Evolutionary conservation across 2,113 vertebrate genomes (phyloP), one percentile per base, ranked within the genome.

Genomic region (Percopsis transmontana): DNA sequence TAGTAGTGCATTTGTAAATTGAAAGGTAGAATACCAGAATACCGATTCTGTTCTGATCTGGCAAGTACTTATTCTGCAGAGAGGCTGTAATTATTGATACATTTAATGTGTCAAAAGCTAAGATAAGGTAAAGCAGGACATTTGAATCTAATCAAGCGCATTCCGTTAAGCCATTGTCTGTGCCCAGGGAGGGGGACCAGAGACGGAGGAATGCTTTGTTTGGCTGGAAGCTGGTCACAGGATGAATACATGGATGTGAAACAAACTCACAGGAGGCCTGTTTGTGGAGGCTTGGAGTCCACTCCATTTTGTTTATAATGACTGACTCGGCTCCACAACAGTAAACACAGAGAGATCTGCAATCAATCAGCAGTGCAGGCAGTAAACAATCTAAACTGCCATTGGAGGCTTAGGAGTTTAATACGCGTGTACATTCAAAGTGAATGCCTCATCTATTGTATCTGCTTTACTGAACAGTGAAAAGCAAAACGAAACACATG

Each of bases 331-430:
- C 72, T 68, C 64, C 12, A 54, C 81, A 72, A 39, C 70, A 67
- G 39, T 82, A 83, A 84, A 82, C 67, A 76, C 14, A 12, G 57
- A 38, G 40, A 65, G 58, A 73, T 52, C 80, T 82, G 80, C 79
- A 79, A 74, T 83, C 72, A 79, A 50, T 84, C 76, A 55, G 18
- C 65, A 56, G 66, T 51, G 51, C 9, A 52, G 66, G 62, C 47
- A 50, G 70, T 77, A 82, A 77, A 85, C 70, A 73, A 33, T 70
- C 14, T 42, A 44, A 79, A 74, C 45, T 63, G 51, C 73, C 72
- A 67, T 48, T 58, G 65, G 56, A 72, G 42, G 41, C 50, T 58
- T 51, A 56, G 61, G 47, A 57, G 54, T 21, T 45, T 14, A 64
- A 18, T 76, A 57, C 42, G 14, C 27, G 38, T 55, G 47, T 61